Conservation (phyloP, 2,888 invertebrate species). For the Boloria selene region DNA sequence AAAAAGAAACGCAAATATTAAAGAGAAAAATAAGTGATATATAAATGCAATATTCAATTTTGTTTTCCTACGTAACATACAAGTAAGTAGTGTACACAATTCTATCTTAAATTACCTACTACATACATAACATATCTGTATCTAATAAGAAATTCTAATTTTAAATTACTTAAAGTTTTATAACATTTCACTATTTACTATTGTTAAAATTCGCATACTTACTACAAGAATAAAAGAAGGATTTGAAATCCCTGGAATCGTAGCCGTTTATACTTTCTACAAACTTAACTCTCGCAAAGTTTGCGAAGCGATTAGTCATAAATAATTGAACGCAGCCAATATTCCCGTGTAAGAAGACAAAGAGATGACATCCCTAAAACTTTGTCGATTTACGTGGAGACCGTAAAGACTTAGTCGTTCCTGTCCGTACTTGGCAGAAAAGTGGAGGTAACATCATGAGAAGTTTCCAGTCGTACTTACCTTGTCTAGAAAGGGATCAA, state of each 20-base stretch:
- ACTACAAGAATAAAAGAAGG: slow-evolving; percentile 25
- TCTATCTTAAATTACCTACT: no score
- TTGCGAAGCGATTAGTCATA: slow-evolving; percentile 70
- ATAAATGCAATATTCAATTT: no score
- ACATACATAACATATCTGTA: no score
- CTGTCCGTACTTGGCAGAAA: slow-evolving; percentile 70
- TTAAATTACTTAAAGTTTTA: not conserved
- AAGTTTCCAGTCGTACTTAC: slow-evolving; percentile 79
- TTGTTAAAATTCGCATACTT: slow-evolving; percentile 1
- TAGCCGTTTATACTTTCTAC: slow-evolving; percentile 44
- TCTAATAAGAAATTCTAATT: no score
- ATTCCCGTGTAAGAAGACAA: slow-evolving; percentile 71
- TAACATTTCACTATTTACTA: no score
- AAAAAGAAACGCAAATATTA: no score
- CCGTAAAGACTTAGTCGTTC: slow-evolving; percentile 71
- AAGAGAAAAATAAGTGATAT: no score
- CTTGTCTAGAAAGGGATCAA: slow-evolving; percentile 80
- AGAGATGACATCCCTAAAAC: slow-evolving; percentile 74
- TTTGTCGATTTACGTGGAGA: slow-evolving; percentile 74
- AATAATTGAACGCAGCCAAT: slow-evolving; percentile 73
- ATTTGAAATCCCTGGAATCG: slow-evolving; percentile 31
- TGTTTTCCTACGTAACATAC: no score
- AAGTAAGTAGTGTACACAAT: no score
- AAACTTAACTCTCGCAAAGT: slow-evolving; percentile 58
- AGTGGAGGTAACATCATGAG: slow-evolving; percentile 72